Base-by-base conservation (phyloP, 2,797 vertebrate species). In the Sus cebifrons region DNA sequence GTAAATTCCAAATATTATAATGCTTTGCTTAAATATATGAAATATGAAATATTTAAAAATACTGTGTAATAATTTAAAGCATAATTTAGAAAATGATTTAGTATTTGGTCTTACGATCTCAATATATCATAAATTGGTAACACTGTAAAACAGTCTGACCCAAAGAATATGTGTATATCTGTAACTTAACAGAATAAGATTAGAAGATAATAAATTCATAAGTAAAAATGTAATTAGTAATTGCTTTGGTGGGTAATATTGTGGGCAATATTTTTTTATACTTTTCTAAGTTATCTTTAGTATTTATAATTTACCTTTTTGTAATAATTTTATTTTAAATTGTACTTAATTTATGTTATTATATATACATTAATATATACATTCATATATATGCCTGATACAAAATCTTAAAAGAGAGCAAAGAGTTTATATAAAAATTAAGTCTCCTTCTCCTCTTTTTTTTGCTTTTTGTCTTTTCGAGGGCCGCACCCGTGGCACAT, bases 1-100 rank as follows among this genome's bases (percentile, higher is more conserved):
- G 36, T 36, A 36, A 36, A 70, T 95, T 79, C 49, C 49, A 95
- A 64, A 71, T n/a, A 86, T n/a, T 86, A 2, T 68, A 85, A 75
- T 23, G 13, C 64, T 29, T 92, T 65, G 7, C 17, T 65, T 52
- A 71, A 92, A 70, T 64, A 67, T 17, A 56, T 68, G 36, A 36
- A 36, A 36, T 62, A 16, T 21, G 4, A 65, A 73, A 27, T 64
- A 32, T 60, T 64, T 71, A 40, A n/a, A 36, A 82, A 18, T 29
- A 17, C 6, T 64, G 12, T 54, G 3, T 2, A 79, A 13, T 36
- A 7, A 64, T 32, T 58, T 44, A 85, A 86, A 85, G 3, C 4
- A 60, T n/a, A 8, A 13, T 70, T 90, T 65, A 75, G 25, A 62
- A 74, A 91, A 78, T 85, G 71, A 88, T 32, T 86, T 23, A 32